Evolutionary conservation across 2,797 vertebrate genomes (phyloP).

Genomic region (Rhyacichthys aspro): DNA sequence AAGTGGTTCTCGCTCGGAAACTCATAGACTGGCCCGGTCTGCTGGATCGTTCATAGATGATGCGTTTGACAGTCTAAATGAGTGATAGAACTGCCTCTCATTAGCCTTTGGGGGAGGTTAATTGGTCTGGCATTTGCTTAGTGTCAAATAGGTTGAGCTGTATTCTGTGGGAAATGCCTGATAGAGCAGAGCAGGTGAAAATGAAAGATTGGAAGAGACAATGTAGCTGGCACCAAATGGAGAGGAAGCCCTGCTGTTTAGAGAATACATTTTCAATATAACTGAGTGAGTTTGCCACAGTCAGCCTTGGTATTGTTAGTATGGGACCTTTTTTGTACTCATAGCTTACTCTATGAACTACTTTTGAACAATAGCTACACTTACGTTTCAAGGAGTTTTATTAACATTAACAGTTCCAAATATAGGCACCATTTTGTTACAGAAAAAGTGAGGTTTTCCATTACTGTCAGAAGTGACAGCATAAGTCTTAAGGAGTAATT

Average conservation of each 20-base stretch:
- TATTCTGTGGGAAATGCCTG: conserved; percentile 13
- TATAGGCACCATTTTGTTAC: too few relatives aligned
- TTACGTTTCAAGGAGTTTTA: too few relatives aligned
- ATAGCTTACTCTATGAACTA: too few relatives aligned
- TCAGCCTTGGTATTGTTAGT: too few relatives aligned
- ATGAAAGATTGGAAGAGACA: conserved; percentile 15
- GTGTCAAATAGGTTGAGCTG: conserved; percentile 29
- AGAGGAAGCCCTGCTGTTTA: neutral
- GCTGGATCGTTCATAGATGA: conserved; percentile 5
- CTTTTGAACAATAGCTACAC: too few relatives aligned
- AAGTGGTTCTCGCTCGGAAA: neutral
- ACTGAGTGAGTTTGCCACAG: too few relatives aligned
- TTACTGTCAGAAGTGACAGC: too few relatives aligned
- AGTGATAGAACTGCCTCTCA: conserved; percentile 45
- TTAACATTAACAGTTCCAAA: too few relatives aligned
- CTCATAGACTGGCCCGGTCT: conserved; percentile 16
- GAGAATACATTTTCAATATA: neutral
- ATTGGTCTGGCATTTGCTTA: conserved; percentile 51
- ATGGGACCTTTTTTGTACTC: too few relatives aligned
- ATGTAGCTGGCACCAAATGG: conserved; percentile 16
- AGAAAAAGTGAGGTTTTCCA: too few relatives aligned
- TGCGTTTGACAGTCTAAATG: conserved; percentile 31
- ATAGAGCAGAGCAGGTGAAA: conserved; percentile 21
- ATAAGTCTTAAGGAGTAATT: too few relatives aligned
- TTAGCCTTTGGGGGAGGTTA: conserved; percentile 56